A percentile compares a stretch with the other conserved stretches of the same genome.
Evolutionary conservation across 2,113 vertebrate species (phyloP).

Genomic region (Athene noctua): DNA sequence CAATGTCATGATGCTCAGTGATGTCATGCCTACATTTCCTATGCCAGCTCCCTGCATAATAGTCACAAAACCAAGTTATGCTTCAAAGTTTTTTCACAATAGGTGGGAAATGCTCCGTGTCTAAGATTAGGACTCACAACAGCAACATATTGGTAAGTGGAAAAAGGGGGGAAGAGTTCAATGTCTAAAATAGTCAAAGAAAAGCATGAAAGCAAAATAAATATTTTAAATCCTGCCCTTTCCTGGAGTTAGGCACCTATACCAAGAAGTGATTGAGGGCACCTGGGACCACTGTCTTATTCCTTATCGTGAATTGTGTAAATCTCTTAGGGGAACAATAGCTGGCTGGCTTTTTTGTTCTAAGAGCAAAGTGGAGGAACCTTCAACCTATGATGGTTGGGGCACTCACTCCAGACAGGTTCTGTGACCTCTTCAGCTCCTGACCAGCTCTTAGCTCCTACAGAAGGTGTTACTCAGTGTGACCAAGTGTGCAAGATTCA

Average conservation of each 20-base stretch:
- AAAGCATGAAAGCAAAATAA: background rate
- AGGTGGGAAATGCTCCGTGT: background rate
- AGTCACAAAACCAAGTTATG: background rate
- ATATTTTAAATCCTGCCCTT: background rate
- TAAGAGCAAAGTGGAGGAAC: background rate
- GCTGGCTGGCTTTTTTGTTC: background rate
- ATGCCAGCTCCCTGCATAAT: background rate
- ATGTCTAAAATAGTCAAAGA: background rate
- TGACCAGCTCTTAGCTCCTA: background rate
- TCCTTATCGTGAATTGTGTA: background rate
- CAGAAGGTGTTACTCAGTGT: background rate
- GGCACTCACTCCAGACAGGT: background rate
- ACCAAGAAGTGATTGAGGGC: background rate
- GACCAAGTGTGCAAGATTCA: background rate
- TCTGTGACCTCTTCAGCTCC: background rate
- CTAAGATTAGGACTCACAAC: background rate
- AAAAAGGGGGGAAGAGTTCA: background rate
- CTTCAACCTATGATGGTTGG: background rate
- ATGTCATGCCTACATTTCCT: background rate
- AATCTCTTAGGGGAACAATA: background rate
- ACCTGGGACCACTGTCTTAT: background rate
- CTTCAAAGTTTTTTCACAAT: background rate
- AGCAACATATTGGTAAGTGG: background rate
- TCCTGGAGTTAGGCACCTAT: background rate
- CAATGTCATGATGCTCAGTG: background rate